These are phyloP conservation scores for Cotesia congregata DNA, from an alignment of 2,888 invertebrate species.

Conservation along the genomic window DNA sequence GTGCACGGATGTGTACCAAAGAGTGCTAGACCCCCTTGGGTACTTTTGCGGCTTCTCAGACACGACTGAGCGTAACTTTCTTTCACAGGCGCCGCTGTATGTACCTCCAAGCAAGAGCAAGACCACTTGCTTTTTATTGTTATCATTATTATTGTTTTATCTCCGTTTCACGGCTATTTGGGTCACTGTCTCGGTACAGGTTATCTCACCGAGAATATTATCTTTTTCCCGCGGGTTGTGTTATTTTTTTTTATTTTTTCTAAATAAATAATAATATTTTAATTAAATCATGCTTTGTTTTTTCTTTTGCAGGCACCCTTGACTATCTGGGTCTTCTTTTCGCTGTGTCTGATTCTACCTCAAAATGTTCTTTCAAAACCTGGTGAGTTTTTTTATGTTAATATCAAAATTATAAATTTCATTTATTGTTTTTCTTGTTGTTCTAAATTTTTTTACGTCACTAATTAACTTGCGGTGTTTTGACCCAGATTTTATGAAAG, in stretches of 20 bases:
- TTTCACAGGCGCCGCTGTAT: background rate
- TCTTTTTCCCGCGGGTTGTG: background rate
- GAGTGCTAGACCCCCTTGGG: background rate
- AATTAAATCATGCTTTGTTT: slow-evolving; percentile 25
- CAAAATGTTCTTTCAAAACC: slow-evolving; percentile 59
- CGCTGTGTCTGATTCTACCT: slow-evolving; percentile 56
- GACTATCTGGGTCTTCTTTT: slow-evolving; percentile 56
- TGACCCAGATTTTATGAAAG: no score
- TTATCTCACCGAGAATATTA: background rate
- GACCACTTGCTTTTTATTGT: background rate
- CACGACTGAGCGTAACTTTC: background rate
- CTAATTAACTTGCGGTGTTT: no score
- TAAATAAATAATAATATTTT: slow-evolving; percentile 23
- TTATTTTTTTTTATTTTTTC: slow-evolving; percentile 18
- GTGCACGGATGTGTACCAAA: background rate
- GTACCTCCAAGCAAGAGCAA: slow-evolving; percentile 1
- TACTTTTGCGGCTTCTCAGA: background rate
- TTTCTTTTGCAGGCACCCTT: slow-evolving; percentile 58
- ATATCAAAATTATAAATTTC: background rate
- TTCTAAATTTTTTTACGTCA: no score
- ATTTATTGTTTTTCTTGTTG: background rate
- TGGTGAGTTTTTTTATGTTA: slow-evolving; percentile 54
- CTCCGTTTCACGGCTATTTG: background rate
- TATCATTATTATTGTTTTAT: background rate
- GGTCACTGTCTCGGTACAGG: background rate